Base-by-base conservation (phyloP, 2,888 invertebrate species). In the Ophion costatus region DNA sequence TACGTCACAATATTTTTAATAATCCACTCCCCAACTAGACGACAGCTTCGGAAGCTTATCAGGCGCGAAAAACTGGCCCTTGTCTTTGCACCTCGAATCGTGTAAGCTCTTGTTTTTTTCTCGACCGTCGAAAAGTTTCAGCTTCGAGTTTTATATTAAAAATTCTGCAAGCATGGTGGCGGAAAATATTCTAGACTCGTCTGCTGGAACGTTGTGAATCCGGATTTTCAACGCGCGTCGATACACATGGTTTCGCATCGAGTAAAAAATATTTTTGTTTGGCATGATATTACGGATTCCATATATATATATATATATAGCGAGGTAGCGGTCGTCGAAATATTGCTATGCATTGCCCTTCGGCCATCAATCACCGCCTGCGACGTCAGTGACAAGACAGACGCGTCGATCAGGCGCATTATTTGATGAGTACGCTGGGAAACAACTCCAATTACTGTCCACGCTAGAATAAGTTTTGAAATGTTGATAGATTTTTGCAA, bases 371-470 rank as follows among this genome's bases (percentile, higher is more conserved):
- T 67, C 66, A 67, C n/a, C n/a, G n/a, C 38, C 38, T 9, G 38
- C n/a, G 42, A 20, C n/a, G 10, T 42, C 38, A 67, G 17, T 51
- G 51, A 38, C 38, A n/a, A 66, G 42, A 42, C 11, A 38, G 33
- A 11, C 20, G n/a, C n/a, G 17, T 4, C 63, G 81, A 75, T 81
- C 69, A 70, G 76, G 63, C 69, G 69, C 51, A 83, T 83, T 80
- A 80, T 83, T 83, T 80, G 80, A 83, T 57, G 75, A 64, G 70
- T 75, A 79, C 73, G 79, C 79, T 75, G 83, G 83, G 64, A 83
- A 83, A 70, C 71, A 74, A 75, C 83, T 83, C 69, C 83, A 67
- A 79, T 83, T 83, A 75, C 83, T 74, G 45, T 24, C 59, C 64
- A 42, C 22, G 74, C 69, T 61, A 56, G 56, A 63, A 70, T 75